Percentiles rank a stretch among this genome's conserved stretches.
Conservation (phyloP, 2,888 invertebrate species). For the Cephonodes hylas region DNA sequence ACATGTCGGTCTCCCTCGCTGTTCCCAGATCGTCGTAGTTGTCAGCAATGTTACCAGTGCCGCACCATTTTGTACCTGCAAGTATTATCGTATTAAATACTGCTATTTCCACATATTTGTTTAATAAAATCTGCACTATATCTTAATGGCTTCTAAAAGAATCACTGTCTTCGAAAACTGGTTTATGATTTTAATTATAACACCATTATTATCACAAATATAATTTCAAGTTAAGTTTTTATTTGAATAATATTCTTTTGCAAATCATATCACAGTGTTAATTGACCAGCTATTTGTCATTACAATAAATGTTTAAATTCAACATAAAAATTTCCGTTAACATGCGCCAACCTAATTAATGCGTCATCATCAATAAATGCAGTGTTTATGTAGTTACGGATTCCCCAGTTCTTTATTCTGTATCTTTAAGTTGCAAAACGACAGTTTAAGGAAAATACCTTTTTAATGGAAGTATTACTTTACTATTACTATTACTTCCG, state of each 20-base stretch:
- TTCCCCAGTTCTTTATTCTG: not conserved
- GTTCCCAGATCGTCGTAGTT: constrained; percentile 84
- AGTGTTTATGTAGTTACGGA: not conserved
- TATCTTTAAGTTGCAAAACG: no score
- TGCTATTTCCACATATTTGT: no score
- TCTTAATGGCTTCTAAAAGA: no score
- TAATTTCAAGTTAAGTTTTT: no score
- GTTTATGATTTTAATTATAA: no score
- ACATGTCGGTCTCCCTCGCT: constrained; percentile 83
- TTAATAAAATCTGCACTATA: no score
- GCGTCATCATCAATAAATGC: not conserved
- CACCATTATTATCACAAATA: no score
- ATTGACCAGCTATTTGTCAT: not conserved
- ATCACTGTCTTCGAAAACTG: no score
- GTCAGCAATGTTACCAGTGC: constrained; percentile 84
- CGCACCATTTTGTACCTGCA: constrained; percentile 91
- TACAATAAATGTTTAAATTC: not conserved
- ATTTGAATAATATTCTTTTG: no score
- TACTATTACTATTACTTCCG: not conserved
- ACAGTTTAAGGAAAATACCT: no score
- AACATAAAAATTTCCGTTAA: not conserved
- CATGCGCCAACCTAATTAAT: not conserved
- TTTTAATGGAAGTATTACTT: not conserved
- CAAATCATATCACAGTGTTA: no score
- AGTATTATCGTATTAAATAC: constrained; percentile 17